Percentiles rank a stretch among this genome's conserved stretches.
Evolutionary conservation across 1,140 invertebrate species (phyloP).

Genomic region (Limonius californicus): DNA sequence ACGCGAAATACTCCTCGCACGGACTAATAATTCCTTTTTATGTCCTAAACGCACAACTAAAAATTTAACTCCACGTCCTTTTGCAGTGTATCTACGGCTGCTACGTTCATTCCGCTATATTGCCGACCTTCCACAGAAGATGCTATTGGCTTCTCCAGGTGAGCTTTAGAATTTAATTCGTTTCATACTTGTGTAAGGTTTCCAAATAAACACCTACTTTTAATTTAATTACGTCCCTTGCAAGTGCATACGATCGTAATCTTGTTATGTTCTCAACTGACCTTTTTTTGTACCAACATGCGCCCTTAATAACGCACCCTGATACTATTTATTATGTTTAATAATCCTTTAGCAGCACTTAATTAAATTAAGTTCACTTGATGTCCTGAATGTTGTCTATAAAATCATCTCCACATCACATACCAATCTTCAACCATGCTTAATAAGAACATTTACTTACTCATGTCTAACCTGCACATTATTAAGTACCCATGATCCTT

Average conservation of each 20-base stretch:
- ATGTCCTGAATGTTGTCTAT: too few relatives aligned
- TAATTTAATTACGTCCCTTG: conserved; percentile 13
- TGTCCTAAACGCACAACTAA: neutral
- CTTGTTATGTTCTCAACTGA: neutral
- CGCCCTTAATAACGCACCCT: too few relatives aligned
- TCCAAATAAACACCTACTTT: neutral
- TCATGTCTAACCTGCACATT: too few relatives aligned
- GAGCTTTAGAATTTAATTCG: conserved; percentile 30
- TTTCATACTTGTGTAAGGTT: neutral
- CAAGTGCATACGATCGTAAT: neutral
- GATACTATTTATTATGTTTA: too few relatives aligned
- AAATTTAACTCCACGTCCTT: neutral
- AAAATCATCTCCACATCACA: too few relatives aligned
- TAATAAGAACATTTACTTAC: too few relatives aligned
- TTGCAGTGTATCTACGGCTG: conserved; percentile 94
- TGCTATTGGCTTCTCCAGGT: conserved; percentile 97
- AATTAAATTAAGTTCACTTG: too few relatives aligned
- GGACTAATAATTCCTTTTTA: conserved; percentile 28
- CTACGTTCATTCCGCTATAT: conserved; percentile 96
- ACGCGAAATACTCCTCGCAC: conserved; percentile 6
- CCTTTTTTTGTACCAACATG: neutral
- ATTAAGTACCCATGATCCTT: too few relatives aligned
- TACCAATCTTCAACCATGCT: too few relatives aligned
- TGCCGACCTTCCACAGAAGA: conserved; percentile 95
- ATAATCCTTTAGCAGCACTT: too few relatives aligned